These are phyloP conservation scores for Meiosimyza platycephala DNA, from an alignment of 2,888 invertebrate species.

Conservation along the genomic window DNA sequence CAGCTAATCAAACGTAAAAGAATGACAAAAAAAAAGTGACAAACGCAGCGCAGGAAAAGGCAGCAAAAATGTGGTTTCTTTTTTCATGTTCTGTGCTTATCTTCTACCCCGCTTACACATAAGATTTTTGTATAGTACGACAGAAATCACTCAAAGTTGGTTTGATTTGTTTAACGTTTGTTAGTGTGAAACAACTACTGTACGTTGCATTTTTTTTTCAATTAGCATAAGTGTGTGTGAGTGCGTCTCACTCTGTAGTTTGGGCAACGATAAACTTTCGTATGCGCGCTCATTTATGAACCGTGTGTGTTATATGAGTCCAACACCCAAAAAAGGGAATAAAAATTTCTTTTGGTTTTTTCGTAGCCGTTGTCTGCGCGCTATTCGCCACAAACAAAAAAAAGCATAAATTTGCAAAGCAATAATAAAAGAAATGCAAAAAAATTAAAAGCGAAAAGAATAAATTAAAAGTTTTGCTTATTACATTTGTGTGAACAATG, in stretches of 20 bases:
- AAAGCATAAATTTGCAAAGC: conserved; percentile 25
- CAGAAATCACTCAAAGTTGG: conserved; percentile 9
- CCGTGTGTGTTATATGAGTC: conserved; percentile 65
- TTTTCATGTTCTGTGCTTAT: conserved; percentile 35
- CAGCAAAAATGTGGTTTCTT: conserved; percentile 39
- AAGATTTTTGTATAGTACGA: no score
- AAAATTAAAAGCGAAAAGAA: conserved; percentile 6
- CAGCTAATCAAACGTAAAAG: conserved; percentile 40
- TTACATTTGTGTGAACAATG: no score
- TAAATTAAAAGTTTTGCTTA: not conserved
- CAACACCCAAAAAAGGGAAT: conserved; percentile 68
- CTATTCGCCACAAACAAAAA: conserved; percentile 32
- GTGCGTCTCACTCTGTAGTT: conserved; percentile 34
- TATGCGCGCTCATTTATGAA: conserved; percentile 30
- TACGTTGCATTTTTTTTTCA: conserved; percentile 11
- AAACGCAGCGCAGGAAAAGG: not conserved
- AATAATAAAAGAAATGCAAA: conserved; percentile 7
- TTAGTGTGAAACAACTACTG: conserved; percentile 21
- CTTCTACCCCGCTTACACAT: not conserved
- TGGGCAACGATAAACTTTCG: conserved; percentile 2
- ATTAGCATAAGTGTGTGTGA: conserved; percentile 39
- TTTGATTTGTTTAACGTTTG: conserved; percentile 12
- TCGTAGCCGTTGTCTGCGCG: conserved; percentile 40
- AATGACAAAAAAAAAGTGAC: conserved; percentile 19
- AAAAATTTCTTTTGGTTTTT: conserved; percentile 57